Conservation (phyloP, 2,113 vertebrate species). For the Athene noctua region DNA sequence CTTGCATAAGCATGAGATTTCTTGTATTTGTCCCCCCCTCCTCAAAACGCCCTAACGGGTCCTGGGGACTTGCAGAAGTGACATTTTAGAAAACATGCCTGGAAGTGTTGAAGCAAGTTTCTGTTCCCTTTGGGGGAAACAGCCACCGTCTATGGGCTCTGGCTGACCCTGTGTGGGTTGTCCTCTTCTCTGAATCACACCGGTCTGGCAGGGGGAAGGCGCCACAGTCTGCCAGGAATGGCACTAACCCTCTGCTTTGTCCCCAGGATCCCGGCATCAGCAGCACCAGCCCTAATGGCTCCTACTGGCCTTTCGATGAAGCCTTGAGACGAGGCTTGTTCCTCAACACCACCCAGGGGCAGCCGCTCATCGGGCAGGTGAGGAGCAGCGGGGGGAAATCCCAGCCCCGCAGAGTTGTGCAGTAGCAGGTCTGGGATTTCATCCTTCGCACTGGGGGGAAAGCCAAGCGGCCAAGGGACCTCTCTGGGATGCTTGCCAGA, state of each 20-base stretch:
- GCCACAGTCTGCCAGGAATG: neutral
- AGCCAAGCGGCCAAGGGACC: neutral
- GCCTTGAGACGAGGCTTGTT: slow-evolving; percentile 81
- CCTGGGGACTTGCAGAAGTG: slow-evolving; percentile 49
- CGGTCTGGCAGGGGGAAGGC: neutral
- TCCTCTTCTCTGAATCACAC: neutral
- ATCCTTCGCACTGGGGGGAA: neutral
- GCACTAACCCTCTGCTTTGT: neutral
- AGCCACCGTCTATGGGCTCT: neutral
- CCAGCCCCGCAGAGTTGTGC: neutral
- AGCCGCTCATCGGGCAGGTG: slow-evolving; percentile 84
- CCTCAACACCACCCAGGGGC: slow-evolving; percentile 80
- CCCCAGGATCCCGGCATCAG: slow-evolving; percentile 87
- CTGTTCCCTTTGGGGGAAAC: slow-evolving; percentile 46
- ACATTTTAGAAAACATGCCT: slow-evolving; percentile 20
- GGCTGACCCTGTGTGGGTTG: neutral
- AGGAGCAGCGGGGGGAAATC: neutral
- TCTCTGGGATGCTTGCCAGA: neutral
- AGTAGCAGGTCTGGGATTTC: neutral
- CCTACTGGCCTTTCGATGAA: slow-evolving; percentile 86
- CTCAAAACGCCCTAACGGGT: neutral
- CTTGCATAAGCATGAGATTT: neutral
- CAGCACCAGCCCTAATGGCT: slow-evolving; percentile 75
- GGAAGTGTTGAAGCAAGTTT: slow-evolving; percentile 40
- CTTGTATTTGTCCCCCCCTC: neutral